phyloP scores from a whole-genome alignment of 2,113 vertebrate genomes.

The Thalassoma bifasciatum region DNA sequence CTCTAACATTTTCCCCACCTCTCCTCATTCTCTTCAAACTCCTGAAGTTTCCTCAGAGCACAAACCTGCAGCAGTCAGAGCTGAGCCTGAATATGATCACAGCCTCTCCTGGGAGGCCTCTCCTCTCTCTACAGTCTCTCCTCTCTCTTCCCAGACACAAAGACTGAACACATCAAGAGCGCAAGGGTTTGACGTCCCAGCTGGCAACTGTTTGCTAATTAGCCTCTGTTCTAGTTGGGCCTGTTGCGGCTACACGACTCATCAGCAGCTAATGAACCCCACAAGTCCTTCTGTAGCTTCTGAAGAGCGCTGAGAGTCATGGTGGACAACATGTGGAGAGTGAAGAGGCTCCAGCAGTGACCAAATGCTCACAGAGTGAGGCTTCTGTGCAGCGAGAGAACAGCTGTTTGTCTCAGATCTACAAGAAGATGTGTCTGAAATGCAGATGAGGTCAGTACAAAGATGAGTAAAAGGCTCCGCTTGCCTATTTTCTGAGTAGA shows the following conservation, averaged over 20 bases:
- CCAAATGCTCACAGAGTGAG: conserved; percentile 3
- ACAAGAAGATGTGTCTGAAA: neutral
- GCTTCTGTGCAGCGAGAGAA: neutral
- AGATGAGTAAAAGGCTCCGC: neutral
- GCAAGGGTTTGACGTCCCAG: conserved; percentile 34
- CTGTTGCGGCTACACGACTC: conserved; percentile 30
- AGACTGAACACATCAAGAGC: conserved; percentile 23
- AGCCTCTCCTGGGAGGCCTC: neutral
- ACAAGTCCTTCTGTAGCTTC: conserved; percentile 29
- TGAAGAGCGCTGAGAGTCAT: conserved; percentile 4
- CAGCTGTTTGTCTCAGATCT: conserved; percentile 8
- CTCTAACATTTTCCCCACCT: too few relatives aligned
- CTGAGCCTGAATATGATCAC: neutral
- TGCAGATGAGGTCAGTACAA: neutral
- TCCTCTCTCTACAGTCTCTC: neutral
- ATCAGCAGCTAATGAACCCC: conserved; percentile 52
- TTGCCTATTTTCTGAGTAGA: too few relatives aligned
- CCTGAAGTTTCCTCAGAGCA: neutral
- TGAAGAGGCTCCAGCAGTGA: conserved; percentile 7
- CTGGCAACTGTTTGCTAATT: conserved; percentile 57
- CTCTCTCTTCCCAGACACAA: conserved; percentile 21
- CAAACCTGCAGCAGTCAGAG: neutral
- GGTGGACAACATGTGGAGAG: conserved; percentile 9
- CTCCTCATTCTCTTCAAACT: neutral
- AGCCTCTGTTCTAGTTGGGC: conserved; percentile 30